Base-by-base conservation (phyloP, 2,113 vertebrate species). In the Macroglossus sobrinus region DNA sequence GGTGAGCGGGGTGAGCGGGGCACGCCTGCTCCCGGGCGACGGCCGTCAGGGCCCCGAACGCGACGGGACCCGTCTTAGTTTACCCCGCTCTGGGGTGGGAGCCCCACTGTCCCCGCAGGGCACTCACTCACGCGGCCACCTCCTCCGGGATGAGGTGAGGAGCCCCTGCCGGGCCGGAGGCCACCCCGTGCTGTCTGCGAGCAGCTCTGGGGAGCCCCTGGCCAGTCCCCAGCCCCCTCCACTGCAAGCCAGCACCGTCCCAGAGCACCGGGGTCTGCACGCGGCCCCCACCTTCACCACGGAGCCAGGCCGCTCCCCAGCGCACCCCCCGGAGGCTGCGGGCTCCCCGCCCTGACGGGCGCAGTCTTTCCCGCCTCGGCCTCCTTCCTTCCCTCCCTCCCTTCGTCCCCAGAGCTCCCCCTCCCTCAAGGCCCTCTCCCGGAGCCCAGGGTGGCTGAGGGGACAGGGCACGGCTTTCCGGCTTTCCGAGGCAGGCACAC, bases 331-430 rank as follows among this genome's bases (percentile, higher is more conserved):
- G 47, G 43, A 38, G 61, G 33, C 74, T 22, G 50, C 4, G 4
- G 6, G 68, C 57, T 24, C 40, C 30, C 14, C 21, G 3, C 35
- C 26, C 8, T 8, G 16, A 26, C 0, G 45, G 9, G n/a, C 1
- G 1, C 2, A 14, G 4, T 9, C 28, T 14, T 43, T 40, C 21
- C 30, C 15, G 8, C 64, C 45, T 24, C 16, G 6, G 53, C 53
- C 4, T 45, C 61, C 35, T 9, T 45, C 47, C 71, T 18, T 38
- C 87, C 66, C 21, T 45, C 61, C 10, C n/a, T 11, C 35, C 55
- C 14, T 7, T 3, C 3, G 0, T 28, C 59, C 43, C 26, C 4
- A 57, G 50, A 9, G 4, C 11, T 12, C 71, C 82, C 76, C 45
- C 71, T 86, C 76, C 45, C 33, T 69, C 75, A 55, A 15, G 57